Evolutionary conservation across 2,888 invertebrate genomes (phyloP).

Genomic region (Stenchaetothrips biformis): DNA sequence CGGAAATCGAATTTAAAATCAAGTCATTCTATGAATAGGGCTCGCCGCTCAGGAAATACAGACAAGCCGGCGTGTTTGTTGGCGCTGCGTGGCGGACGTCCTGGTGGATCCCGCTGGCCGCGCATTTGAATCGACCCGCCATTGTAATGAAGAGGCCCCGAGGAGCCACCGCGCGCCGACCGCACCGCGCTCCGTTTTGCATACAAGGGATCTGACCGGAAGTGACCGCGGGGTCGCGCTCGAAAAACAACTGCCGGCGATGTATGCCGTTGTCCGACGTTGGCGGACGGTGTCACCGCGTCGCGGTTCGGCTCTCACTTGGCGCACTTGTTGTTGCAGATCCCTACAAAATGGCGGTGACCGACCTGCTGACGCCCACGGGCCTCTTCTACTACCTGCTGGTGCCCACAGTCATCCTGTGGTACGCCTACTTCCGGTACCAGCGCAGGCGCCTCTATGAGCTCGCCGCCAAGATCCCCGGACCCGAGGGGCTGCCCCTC

Average conservation of each 20-base stretch:
- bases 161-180: not conserved
- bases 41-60: no score
- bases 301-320: not conserved
- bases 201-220: not conserved
- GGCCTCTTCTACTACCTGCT: conserved; percentile 68
- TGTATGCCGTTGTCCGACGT: no score
- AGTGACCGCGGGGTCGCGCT: not conserved
- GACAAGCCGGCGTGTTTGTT: no score
- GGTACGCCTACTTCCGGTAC: conserved; percentile 67
- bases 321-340: not conserved
- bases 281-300: no score
- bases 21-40: no score
- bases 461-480: conserved; percentile 65
- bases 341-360: not conserved
- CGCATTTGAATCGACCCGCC: no score
- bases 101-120: no score
- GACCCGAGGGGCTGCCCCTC: conserved; percentile 66
- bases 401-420: conserved; percentile 63
- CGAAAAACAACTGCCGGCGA: no score
- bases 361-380: conserved; percentile 50
- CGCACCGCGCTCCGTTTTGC: not conserved
- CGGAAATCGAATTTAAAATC: no score
- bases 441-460: conserved; percentile 49
- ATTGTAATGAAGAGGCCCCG: not conserved
- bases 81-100: no score